Evolutionary conservation across 2,113 vertebrate genomes (phyloP).

Genomic region (Myodes glareolus): DNA sequence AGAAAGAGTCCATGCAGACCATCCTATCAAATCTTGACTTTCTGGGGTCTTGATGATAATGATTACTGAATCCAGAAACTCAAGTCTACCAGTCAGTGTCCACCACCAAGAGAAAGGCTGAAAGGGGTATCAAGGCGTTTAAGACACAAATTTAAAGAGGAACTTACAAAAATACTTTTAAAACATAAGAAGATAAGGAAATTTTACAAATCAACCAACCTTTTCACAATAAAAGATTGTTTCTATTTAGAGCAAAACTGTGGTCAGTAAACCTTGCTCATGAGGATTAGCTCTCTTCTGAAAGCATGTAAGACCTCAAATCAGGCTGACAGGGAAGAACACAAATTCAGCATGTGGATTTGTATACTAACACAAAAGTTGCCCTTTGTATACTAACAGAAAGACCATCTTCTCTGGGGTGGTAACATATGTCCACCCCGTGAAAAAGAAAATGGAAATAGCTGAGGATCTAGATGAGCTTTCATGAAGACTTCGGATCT

Average conservation of each 20-base stretch:
- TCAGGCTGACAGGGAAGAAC: neutral
- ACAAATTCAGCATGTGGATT: neutral
- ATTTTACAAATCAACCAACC: slow-evolving; percentile 1
- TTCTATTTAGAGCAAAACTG: slow-evolving; percentile 13
- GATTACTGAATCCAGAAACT: neutral
- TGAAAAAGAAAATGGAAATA: slow-evolving; percentile 5
- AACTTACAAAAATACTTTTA: neutral
- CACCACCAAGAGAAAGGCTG: neutral
- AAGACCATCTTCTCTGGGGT: neutral
- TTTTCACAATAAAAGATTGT: slow-evolving; percentile 30
- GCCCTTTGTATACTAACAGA: neutral
- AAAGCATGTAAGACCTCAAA: neutral
- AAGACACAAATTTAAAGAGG: neutral
- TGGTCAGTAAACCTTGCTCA: neutral
- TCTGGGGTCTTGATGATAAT: slow-evolving; percentile 10
- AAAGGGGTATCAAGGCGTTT: neutral
- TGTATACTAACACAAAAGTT: neutral
- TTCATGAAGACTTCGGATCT: neutral
- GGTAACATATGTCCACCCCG: neutral
- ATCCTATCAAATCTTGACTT: neutral
- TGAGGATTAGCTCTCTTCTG: neutral
- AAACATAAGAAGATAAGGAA: slow-evolving; percentile 34
- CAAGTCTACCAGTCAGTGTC: neutral
- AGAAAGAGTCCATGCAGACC: slow-evolving; percentile 6
- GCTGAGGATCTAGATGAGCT: neutral